Evolutionary conservation across 2,113 vertebrate species (phyloP).

Genomic region (Anguilla rostrata): DNA sequence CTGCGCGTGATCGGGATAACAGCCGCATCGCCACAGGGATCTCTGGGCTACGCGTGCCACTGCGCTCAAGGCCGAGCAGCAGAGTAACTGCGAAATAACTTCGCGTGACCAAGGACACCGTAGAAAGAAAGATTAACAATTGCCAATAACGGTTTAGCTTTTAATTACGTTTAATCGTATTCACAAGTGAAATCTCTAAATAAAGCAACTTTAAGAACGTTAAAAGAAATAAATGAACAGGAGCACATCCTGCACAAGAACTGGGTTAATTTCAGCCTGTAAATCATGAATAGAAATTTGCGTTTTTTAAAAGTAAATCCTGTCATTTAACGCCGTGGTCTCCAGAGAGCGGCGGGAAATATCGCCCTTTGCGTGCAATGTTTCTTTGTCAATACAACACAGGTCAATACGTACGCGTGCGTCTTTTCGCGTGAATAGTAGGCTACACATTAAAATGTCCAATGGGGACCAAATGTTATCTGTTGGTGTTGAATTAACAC

Average conservation of each 20-base stretch:
- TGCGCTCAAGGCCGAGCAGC: neutral
- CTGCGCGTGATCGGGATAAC: neutral
- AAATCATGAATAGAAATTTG: neutral
- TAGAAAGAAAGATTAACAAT: neutral
- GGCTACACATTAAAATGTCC: too few species aligned
- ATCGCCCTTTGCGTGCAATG: neutral
- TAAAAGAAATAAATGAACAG: neutral
- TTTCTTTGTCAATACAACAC: neutral
- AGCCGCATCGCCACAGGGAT: neutral
- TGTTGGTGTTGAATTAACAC: too few species aligned
- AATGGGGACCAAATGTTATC: too few species aligned
- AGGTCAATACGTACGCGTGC: too few species aligned
- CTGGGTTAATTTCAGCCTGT: too few species aligned
- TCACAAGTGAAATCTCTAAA: neutral
- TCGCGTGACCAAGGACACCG: neutral
- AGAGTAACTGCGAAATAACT: neutral
- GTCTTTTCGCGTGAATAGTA: too few species aligned
- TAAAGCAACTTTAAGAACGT: neutral
- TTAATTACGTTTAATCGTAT: neutral
- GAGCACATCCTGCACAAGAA: too few species aligned
- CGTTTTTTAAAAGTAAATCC: neutral
- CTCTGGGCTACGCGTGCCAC: neutral
- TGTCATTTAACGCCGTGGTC: neutral
- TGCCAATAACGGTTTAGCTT: too few species aligned
- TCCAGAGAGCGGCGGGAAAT: neutral